Conservation (phyloP, 2,797 vertebrate species). For the Tachyglossus aculeatus region DNA sequence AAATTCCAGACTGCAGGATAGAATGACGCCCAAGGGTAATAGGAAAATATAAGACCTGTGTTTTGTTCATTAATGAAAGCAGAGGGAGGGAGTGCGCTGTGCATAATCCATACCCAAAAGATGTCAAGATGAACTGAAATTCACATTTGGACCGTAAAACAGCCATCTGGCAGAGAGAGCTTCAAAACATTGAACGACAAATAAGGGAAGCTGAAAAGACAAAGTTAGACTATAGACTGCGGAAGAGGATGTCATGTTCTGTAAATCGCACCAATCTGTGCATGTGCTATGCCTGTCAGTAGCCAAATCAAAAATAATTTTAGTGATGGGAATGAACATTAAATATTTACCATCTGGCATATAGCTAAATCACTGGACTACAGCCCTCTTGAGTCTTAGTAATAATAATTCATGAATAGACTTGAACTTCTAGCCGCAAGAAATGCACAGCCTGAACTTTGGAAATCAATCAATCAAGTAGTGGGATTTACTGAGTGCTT, state of each 20-base stretch:
- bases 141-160: constrained; percentile 5
- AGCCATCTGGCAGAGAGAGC: constrained; percentile 29
- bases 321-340: constrained; percentile 54
- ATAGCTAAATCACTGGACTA: constrained; percentile 34
- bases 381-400: constrained; percentile 23
- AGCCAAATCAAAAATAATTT: constrained; percentile 57
- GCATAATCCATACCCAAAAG: constrained; percentile 28
- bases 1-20: not conserved
- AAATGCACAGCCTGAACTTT: constrained; percentile 20
- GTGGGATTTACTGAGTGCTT: no score
- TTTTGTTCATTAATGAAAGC: constrained; percentile 4
- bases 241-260: not conserved
- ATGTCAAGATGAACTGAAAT: constrained; percentile 19
- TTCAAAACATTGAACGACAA: not conserved
- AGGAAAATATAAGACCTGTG: not conserved
- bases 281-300: constrained; percentile 24
- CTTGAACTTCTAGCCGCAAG: constrained; percentile 24
- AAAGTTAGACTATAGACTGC: constrained; percentile 8
- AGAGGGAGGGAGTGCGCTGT: not conserved
- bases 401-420: constrained; percentile 63
- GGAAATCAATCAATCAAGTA: constrained; percentile 54
- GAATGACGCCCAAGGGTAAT: not conserved
- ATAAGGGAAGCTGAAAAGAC: constrained; percentile 23
- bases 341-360: constrained; percentile 61
- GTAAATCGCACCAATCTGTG: not conserved